Base-by-base conservation (phyloP, 2,888 invertebrate genomes). In the Cenopis cana region DNA sequence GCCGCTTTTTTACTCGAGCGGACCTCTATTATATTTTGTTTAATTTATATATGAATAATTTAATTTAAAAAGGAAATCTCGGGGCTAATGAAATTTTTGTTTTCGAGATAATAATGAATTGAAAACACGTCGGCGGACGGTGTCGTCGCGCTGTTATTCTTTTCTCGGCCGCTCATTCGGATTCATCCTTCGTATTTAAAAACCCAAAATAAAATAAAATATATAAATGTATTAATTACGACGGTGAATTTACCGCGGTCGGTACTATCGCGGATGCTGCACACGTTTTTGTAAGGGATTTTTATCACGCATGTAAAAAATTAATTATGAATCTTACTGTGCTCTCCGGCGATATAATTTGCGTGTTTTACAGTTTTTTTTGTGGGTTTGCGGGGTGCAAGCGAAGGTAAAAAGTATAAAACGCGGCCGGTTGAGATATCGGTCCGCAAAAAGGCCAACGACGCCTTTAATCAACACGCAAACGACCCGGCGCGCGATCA, bases 11-110 rank as follows among this genome's bases (percentile, higher is more conserved):
- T 88, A 83, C 85, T 76, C 84, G 82, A 79, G 80, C 88, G 85
- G 88, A 89, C 91, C 90, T 91, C 91, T 92, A 93, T 93, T 93
- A 92, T 93, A 92, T 93, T 93, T 90, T 93, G 92, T 93, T 92
- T 92, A 93, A 93, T 93, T 93, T 92, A 93, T 93, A 93, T 92
- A 92, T 93, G 92, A 92, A 93, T 93, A 93, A 93, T 93, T 93
- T 91, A 92, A 90, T 91, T 90, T 89, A 90, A 91, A 92, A 91
- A 90, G 89, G 91, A 91, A 92, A 91, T 91, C 92, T 90, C 89
- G 82, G 89, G 89, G 82, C 89, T 93, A 93, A 93, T 93, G 92
- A 92, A 92, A 90, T 92, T 92, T 92, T 91, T 93, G 93, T 93
- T 93, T 93, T 93, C 83, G 90, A 91, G 92, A 92, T 93, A 93